Percentiles rank a stretch among this genome's conserved stretches.
Evolutionary conservation across 2,888 invertebrate species (phyloP).

Genomic region (Chrysopilus asiliformis): DNA sequence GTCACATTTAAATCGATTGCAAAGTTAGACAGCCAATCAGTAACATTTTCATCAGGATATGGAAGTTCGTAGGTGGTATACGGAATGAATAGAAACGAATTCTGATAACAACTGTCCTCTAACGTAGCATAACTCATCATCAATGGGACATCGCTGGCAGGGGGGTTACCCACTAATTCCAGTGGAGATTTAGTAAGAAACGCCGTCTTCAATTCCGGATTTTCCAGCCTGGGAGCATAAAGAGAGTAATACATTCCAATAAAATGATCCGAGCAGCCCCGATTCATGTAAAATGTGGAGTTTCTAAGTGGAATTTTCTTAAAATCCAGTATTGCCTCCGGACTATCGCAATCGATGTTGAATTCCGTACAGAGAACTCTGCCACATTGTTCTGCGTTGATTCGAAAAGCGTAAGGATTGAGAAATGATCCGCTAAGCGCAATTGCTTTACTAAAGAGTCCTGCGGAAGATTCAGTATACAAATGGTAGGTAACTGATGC

Average conservation of each 20-base stretch:
- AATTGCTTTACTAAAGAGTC: slow-evolving; percentile 11
- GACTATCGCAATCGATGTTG: no score
- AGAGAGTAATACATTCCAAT: no score
- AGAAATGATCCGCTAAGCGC: slow-evolving; percentile 11
- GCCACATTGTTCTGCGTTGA: background rate
- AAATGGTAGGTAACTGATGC: slow-evolving; percentile 13
- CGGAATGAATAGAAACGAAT: background rate
- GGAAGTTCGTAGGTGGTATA: slow-evolving; percentile 1
- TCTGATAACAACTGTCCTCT: slow-evolving; percentile 8
- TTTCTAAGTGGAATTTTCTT: no score
- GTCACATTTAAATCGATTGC: background rate
- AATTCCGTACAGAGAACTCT: slow-evolving; percentile 1
- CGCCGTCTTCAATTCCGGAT: slow-evolving; percentile 2
- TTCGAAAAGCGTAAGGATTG: slow-evolving; percentile 9
- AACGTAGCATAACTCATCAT: slow-evolving; percentile 11
- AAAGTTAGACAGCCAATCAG: background rate
- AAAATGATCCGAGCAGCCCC: no score
- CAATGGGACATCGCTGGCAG: slow-evolving; percentile 9
- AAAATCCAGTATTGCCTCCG: no score
- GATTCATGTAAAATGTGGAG: no score
- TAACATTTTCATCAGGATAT: background rate
- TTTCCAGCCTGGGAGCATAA: no score
- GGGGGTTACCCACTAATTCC: background rate
- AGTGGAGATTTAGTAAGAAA: slow-evolving; percentile 2
- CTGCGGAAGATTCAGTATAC: slow-evolving; percentile 6